Conservation (phyloP, 2,888 invertebrate genomes). For the Meiosimyza platycephala region DNA sequence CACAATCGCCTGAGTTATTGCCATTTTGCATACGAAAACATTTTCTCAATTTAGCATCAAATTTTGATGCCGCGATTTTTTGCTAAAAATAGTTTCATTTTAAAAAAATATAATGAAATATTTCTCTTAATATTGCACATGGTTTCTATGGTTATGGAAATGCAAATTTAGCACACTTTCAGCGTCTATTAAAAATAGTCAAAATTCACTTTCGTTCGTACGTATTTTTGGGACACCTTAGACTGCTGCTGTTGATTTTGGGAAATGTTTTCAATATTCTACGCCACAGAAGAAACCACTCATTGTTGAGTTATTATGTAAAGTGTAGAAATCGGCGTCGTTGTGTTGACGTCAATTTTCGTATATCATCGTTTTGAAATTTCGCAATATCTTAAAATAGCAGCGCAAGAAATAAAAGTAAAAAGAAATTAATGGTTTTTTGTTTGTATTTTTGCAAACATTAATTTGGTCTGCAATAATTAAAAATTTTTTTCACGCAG, state of each 20-base stretch:
- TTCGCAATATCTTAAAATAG: conserved; percentile 19
- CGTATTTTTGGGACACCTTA: too few relatives aligned
- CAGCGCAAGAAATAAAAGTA: background rate
- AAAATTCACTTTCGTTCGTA: conserved; percentile 7
- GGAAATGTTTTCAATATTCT: too few relatives aligned
- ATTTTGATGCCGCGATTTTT: too few relatives aligned
- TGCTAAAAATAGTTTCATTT: too few relatives aligned
- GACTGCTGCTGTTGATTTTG: background rate
- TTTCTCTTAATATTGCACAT: background rate
- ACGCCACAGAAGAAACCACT: too few relatives aligned
- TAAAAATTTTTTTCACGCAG: background rate
- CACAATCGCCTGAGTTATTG: background rate
- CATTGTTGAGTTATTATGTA: background rate
- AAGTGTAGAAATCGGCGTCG: background rate
- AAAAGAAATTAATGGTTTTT: conserved; percentile 3
- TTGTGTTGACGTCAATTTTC: conserved; percentile 14
- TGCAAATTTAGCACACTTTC: background rate
- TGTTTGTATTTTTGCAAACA: background rate
- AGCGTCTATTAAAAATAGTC: background rate
- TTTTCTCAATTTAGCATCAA: too few relatives aligned
- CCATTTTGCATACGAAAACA: too few relatives aligned
- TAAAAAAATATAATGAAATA: background rate
- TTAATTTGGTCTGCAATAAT: conserved; percentile 1
- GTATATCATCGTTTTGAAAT: background rate
- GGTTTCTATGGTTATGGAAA: background rate